Conservation (phyloP, 2,797 vertebrate species). For the Saxicola maurus region DNA sequence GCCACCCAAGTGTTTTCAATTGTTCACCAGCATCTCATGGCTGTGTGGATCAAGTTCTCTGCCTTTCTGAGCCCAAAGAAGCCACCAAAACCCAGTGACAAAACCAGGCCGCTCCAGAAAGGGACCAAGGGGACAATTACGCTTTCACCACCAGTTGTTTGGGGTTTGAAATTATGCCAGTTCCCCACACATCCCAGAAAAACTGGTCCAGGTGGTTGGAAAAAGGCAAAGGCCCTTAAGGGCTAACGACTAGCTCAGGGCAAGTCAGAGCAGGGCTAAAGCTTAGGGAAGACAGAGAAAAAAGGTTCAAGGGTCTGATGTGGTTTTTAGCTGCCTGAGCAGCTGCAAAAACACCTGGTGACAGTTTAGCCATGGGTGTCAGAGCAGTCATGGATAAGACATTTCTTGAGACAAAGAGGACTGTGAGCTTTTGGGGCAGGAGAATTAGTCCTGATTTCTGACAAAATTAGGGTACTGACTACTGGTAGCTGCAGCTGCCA, state of each 20-base stretch:
- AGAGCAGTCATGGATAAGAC: not conserved
- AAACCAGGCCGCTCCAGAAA: not conserved
- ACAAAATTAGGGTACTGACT: not conserved
- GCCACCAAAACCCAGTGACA: not conserved
- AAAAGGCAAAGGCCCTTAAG: not conserved
- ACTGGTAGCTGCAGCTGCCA: not conserved
- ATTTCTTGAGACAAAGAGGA: not conserved
- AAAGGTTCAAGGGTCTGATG: not conserved
- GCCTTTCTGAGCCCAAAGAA: not conserved
- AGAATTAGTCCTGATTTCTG: not conserved
- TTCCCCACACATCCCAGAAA: not conserved
- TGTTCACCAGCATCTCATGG: accelerated
- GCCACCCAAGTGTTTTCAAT: not conserved
- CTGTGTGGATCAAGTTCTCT: not conserved
- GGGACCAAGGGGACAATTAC: not conserved
- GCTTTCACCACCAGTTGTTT: not conserved
- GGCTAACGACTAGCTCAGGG: not conserved
- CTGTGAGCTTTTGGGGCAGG: not conserved
- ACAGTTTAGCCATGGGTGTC: not conserved
- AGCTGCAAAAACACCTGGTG: not conserved
- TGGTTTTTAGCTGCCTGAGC: not conserved
- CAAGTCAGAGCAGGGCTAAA: not conserved
- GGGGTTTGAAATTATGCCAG: not conserved
- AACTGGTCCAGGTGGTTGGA: not conserved
- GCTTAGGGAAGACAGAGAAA: not conserved